These are phyloP conservation scores for Pheosia gnoma DNA, from an alignment of 2,888 invertebrate species.

Conservation along the genomic window DNA sequence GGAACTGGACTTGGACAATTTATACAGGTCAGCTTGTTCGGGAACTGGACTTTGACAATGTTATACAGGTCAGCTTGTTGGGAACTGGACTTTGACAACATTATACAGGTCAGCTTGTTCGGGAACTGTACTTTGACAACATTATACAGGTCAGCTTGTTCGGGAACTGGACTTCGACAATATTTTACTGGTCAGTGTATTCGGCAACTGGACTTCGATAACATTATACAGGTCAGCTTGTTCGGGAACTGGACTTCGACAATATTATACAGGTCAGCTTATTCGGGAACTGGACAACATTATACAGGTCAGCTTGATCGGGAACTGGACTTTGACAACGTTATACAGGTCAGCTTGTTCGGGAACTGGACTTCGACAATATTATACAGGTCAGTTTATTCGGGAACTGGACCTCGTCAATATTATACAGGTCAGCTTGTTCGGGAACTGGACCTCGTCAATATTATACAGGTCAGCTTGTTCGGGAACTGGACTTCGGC, in stretches of 20 bases:
- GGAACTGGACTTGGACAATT: conserved; percentile 77
- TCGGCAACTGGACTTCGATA: conserved; percentile 73
- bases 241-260: conserved; percentile 74
- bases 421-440: no score
- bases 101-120: background rate
- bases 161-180: conserved; percentile 76
- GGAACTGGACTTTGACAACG: no score
- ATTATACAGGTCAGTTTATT: no score
- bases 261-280: conserved; percentile 81
- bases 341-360: no score
- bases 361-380: no score
- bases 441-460: no score
- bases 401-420: no score
- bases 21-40: conserved; percentile 63
- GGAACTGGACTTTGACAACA: conserved; percentile 74
- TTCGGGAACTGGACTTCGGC: no score
- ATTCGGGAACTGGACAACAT: no score
- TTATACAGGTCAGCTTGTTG: conserved; percentile 20
- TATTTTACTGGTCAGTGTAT: background rate
- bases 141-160: no score
- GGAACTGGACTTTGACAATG: background rate
- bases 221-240: conserved; percentile 33
- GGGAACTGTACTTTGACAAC: conserved; percentile 38
- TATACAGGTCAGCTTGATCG: no score
- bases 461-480: no score